Evolutionary conservation across 1,140 invertebrate species (phyloP).

Genomic region (Psilanteris sp.): DNA sequence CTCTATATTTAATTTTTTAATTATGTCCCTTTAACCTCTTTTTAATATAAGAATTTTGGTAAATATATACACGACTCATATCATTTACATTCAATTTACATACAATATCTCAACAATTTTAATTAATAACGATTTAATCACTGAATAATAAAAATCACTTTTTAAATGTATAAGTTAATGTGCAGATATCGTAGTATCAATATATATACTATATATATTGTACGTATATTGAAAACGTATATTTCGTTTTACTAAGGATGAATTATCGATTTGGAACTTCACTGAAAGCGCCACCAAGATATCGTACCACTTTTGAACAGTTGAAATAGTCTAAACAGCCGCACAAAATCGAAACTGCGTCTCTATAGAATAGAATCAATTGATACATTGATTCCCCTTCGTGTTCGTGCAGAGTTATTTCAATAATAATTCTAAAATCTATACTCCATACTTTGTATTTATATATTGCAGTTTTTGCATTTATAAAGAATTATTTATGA

Average conservation of each 20-base stretch:
- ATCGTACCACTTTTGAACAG: slow-evolving; percentile 42
- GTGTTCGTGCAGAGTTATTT: slow-evolving; percentile 10
- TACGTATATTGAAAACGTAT: background rate
- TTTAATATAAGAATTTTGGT: too few relatives aligned
- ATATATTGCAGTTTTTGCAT: slow-evolving; percentile 1
- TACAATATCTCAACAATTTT: too few relatives aligned
- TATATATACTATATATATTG: background rate
- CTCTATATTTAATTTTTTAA: too few relatives aligned
- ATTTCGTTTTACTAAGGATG: slow-evolving; percentile 23
- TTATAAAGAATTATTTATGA: too few relatives aligned
- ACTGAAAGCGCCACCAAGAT: slow-evolving; percentile 12
- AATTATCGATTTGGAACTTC: slow-evolving; percentile 36
- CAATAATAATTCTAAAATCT: slow-evolving; percentile 26
- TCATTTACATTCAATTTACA: too few relatives aligned
- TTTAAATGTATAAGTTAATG: too few relatives aligned
- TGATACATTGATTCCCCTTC: slow-evolving; percentile 37
- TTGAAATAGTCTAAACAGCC: slow-evolving; percentile 50
- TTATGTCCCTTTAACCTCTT: too few relatives aligned
- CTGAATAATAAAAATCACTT: too few relatives aligned
- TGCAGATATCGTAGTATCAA: too few relatives aligned
- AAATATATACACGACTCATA: too few relatives aligned
- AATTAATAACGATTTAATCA: too few relatives aligned
- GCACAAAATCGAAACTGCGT: slow-evolving; percentile 38
- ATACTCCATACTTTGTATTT: background rate
- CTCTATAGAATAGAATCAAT: slow-evolving; percentile 28